Base-by-base conservation (phyloP, 2,888 invertebrate genomes). In the Metopia argyrocephala region DNA sequence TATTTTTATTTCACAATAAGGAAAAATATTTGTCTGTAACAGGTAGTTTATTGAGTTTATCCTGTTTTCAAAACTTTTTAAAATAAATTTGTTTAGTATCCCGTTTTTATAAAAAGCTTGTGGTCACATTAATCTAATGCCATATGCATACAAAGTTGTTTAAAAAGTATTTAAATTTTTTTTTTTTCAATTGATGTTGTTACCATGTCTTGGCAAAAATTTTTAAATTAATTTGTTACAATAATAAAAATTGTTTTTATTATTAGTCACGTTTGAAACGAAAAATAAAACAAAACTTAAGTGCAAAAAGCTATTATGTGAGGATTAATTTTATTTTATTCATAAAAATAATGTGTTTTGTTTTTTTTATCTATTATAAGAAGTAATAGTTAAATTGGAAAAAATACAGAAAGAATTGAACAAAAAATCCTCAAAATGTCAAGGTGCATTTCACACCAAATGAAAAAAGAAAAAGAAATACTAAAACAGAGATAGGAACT, bases 371-470 rank as follows among this genome's bases (percentile, higher is more conserved):
- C n/a, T n/a, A n/a, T 50, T 27, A 20, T 54, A 48, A 38, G 38
- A 38, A 59, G 50, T 50, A 64, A 64, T 50, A 70, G 38, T 73
- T 68, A 23, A 69, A 68, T 69, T 69, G 50, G 45, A 76, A 76
- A 76, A 70, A 25, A 75, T 45, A 56, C 31, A 62, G 48, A 57
- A 65, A 69, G 57, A 79, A 70, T 61, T 15, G 62, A 20, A 46
- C 7, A 61, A 20, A n/a, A 57, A 71, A 71, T 66, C 61, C 54
- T 50, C 38, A 61, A 79, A 82, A 82, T 82, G 79, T 82, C 82
- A 82, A 79, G 82, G 82, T 82, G 82, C 79, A 79, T 79, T 82
- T 82, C 82, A 82, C 79, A 79, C 78, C 76, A 75, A 68, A 31
- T 31, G 4, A 0, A 56, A 68, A 62, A 54, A 50, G 27, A 52